Percentiles rank a stretch among this genome's conserved stretches.
phyloP scores from a whole-genome alignment of 2,797 vertebrate genomes.

The Myotis pilosus region DNA sequence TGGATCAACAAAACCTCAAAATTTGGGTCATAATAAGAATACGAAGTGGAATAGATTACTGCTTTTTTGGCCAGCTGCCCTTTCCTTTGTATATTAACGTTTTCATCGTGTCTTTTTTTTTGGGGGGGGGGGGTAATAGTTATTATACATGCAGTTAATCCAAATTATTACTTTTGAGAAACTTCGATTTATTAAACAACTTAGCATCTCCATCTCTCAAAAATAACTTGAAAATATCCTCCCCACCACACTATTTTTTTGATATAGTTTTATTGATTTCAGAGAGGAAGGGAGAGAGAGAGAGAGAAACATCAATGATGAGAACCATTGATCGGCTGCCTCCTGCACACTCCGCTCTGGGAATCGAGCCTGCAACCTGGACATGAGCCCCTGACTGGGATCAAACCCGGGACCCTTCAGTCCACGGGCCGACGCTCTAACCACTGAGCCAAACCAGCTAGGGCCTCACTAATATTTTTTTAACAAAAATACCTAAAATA shows the following conservation, averaged over 20 bases:
- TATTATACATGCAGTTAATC: neutral
- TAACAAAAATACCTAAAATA: slow-evolving; percentile 20
- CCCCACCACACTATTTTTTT: neutral
- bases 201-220: neutral
- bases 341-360: too few species aligned
- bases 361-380: too few species aligned
- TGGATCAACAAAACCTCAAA: slow-evolving; percentile 17
- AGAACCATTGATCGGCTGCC: too few species aligned
- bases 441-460: too few species aligned
- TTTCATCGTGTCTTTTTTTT: neutral
- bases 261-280: neutral
- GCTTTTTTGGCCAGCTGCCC: neutral
- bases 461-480: neutral
- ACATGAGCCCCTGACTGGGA: too few species aligned
- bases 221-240: neutral
- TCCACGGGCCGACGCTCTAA: too few species aligned
- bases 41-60: neutral
- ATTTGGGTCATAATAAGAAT: neutral
- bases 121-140: neutral
- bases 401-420: too few species aligned
- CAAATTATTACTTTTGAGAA: neutral
- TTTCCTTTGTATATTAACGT: neutral
- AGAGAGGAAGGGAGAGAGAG: too few species aligned
- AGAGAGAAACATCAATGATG: too few species aligned
- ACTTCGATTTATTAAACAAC: neutral